These are phyloP conservation scores for Ligdia adustata DNA, from an alignment of 2,888 invertebrate species.

Conservation along the genomic window DNA sequence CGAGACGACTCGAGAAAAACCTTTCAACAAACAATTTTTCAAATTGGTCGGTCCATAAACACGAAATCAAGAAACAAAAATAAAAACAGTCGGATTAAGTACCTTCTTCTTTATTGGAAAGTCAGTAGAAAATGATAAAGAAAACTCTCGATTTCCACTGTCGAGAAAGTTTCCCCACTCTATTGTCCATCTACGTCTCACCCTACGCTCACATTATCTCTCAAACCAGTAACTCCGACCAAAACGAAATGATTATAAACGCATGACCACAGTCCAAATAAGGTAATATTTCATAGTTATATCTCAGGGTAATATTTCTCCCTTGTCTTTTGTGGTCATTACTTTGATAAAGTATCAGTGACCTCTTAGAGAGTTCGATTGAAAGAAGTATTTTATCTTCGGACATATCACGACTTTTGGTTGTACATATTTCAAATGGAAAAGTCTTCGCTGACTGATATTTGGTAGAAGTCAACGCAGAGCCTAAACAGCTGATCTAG, in stretches of 20 bases:
- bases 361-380: neutral
- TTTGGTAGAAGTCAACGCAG: neutral
- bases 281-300: conserved; percentile 15
- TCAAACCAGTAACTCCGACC: conserved; percentile 20
- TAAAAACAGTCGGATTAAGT: neutral
- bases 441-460: neutral
- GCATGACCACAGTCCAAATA: conserved; percentile 22
- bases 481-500: neutral
- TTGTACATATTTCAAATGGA: neutral
- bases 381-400: conserved; percentile 11
- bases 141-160: neutral
- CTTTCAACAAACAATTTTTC: neutral
- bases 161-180: conserved; percentile 3
- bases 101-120: neutral
- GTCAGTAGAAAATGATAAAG: neutral
- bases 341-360: conserved; percentile 8
- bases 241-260: conserved; percentile 21
- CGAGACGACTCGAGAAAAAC: no score
- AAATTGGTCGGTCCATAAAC: neutral
- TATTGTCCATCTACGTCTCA: neutral
- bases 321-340: conserved; percentile 9
- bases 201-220: conserved; percentile 23
- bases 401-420: neutral
- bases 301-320: conserved; percentile 15
- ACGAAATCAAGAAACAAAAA: neutral